Conservation (phyloP, 2,113 vertebrate genomes). For the Varanus salvator region DNA sequence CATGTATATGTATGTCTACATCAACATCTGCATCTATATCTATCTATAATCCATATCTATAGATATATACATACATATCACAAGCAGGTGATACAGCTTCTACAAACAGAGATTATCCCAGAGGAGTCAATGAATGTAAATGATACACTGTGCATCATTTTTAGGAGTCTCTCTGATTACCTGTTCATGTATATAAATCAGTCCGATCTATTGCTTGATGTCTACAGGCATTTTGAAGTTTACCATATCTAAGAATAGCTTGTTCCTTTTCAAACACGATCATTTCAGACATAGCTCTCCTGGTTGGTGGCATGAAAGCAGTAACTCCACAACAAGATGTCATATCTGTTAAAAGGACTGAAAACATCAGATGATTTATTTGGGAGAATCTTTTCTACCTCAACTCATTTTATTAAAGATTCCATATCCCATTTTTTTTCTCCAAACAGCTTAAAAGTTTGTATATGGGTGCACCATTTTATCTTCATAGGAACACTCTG, state of each 20-base stretch:
- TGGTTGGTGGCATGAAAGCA: background rate
- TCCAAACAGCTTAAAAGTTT: background rate
- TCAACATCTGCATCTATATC: no score
- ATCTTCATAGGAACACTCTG: background rate
- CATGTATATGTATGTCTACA: background rate
- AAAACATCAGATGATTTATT: background rate
- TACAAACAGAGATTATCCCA: background rate
- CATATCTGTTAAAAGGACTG: background rate
- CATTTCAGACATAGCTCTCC: background rate
- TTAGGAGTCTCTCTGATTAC: background rate
- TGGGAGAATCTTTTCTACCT: background rate
- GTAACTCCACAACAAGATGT: background rate
- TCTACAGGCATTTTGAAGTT: background rate
- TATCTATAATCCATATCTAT: no score
- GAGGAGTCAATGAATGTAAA: background rate
- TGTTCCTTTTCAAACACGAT: background rate
- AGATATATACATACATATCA: no score
- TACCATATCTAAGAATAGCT: background rate
- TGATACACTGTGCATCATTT: background rate
- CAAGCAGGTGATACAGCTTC: background rate
- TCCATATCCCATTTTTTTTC: background rate
- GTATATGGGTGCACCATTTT: background rate
- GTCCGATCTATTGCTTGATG: background rate
- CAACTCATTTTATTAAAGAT: background rate
- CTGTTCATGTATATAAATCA: background rate